These are phyloP conservation scores for Cepaea nemoralis DNA, from an alignment of 1,140 invertebrate species.

Conservation along the genomic window DNA sequence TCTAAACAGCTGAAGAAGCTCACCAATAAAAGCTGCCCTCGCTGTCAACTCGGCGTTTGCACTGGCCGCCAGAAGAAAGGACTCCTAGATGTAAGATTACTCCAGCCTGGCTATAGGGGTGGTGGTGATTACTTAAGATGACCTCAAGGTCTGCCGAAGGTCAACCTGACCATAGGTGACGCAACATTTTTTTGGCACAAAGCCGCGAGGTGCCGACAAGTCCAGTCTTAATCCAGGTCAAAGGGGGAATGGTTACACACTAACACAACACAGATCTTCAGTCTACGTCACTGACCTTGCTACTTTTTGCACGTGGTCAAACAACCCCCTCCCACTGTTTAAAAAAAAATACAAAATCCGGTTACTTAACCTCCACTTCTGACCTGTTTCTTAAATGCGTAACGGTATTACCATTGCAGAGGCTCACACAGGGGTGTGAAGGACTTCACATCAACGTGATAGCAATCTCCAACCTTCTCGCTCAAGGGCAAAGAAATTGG, in stretches of 20 bases:
- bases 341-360: no score
- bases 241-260: background rate
- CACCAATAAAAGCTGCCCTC: background rate
- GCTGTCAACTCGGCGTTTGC: conserved; percentile 1
- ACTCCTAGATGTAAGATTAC: background rate
- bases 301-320: background rate
- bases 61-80: background rate
- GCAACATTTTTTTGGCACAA: background rate
- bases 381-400: no score
- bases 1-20: no score
- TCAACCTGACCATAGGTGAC: background rate
- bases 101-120: background rate
- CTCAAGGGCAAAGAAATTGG: no score
- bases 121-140: background rate
- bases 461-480: no score
- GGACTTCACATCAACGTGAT: no score
- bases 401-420: no score
- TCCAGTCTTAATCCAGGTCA: background rate
- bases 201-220: background rate
- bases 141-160: background rate
- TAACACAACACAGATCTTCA: background rate
- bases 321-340: no score
- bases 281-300: background rate
- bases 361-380: no score
- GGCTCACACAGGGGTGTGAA: no score